Evolutionary conservation across 2,888 invertebrate genomes (phyloP), one percentile per base, ranked within the genome.

Genomic region (Sarcophaga subvicina): DNA sequence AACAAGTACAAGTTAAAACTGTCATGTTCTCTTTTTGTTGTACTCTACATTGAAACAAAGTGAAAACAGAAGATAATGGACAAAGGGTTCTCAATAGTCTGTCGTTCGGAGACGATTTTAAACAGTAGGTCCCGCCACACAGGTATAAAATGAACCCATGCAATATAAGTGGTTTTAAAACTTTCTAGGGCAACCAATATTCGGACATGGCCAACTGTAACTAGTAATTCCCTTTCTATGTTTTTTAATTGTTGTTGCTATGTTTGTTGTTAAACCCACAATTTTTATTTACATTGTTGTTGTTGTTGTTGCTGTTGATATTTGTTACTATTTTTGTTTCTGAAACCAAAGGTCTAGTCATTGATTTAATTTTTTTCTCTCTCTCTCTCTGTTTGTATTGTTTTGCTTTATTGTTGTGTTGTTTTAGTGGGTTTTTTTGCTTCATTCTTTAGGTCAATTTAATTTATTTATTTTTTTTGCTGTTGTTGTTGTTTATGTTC

Each of bases 231-330:
- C 37, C 8, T 37, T 64, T 82, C 27, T 4, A 59, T 37, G 25
- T 62, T 22, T n/a, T 80, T n/a, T 59, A 66, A 22, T 45, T 66
- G 59, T 81, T 79, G 63, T 72, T 54, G 37, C 62, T 67, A 37
- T 37, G 37, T 37, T 37, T 37, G 37, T 37, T 37, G 67, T 75
- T 75, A 27, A 78, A 66, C 79, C 85, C 85, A 82, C 82, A 82
- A 76, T 83, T 76, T 84, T 79, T 75, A 75, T 80, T 87, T 78
- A 85, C 85, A 75, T 75, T 85, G 54, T 71, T 87, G 81, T 86
- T 85, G 69, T 81, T 59, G 69, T 62, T 88, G 80, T 85, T 80
- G 66, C 69, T 71, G 63, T 66, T 83, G 17, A 27, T 66, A 63
- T 49, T 59, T 66, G 67, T 80, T 78, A 25, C 25, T 76, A 69